Evolutionary conservation across 2,113 vertebrate species (phyloP).

Genomic region (Cyanocitta stelleri): DNA sequence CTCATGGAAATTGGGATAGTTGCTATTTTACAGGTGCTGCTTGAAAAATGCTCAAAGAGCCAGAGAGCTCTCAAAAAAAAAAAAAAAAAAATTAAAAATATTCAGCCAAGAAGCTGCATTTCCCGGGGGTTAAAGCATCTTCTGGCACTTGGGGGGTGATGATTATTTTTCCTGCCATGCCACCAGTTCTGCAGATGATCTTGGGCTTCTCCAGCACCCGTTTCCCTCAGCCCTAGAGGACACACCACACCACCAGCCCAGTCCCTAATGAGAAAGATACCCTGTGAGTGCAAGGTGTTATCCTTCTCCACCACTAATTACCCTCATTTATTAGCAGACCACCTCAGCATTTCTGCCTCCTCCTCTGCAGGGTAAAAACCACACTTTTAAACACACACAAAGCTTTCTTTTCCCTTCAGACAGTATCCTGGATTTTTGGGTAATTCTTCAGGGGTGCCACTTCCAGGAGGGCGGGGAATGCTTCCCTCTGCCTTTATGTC

Average conservation of each 20-base stretch:
- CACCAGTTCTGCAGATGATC: not conserved
- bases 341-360: not conserved
- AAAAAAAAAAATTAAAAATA: not conserved
- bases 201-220: not conserved
- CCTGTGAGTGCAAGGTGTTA: not conserved
- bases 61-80: not conserved
- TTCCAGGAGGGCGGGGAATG: not conserved
- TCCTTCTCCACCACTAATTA: not conserved
- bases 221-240: not conserved
- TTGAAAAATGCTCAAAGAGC: accelerated
- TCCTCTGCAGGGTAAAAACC: not conserved
- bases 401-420: not conserved
- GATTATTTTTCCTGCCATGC: not conserved
- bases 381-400: not conserved
- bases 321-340: not conserved
- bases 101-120: not conserved
- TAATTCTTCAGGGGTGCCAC: not conserved
- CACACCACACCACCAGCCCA: not conserved
- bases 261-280: accelerated
- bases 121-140: not conserved
- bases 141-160: not conserved
- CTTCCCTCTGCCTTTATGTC: not conserved
- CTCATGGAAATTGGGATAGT: not conserved
- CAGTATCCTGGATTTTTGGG: not conserved
- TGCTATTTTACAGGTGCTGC: not conserved